phyloP scores from a whole-genome alignment of 2,113 vertebrate genomes.

The Melanostigma gelatinosum region DNA sequence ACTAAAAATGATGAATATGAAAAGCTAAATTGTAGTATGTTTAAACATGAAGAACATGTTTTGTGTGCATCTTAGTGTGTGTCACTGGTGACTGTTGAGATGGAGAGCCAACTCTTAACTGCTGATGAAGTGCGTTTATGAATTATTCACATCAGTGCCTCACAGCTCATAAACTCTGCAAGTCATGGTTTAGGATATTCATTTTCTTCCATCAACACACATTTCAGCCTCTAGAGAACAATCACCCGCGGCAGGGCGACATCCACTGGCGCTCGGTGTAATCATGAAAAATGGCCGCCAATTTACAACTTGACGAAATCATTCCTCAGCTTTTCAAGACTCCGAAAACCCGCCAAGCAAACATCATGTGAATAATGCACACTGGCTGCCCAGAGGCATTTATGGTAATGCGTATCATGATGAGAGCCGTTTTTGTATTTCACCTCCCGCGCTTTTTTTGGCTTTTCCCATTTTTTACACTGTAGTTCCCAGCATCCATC shows the following conservation, averaged over 20 bases:
- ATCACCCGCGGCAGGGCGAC: constrained; percentile 29
- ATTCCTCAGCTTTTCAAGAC: constrained; percentile 6
- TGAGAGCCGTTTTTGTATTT: not conserved
- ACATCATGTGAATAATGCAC: constrained; percentile 38
- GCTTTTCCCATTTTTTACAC: not conserved
- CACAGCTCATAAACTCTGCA: not conserved
- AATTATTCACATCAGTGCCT: not conserved
- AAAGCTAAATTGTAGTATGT: not conserved
- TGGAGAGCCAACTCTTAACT: not conserved
- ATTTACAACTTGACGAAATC: constrained; percentile 6
- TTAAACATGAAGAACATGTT: not conserved
- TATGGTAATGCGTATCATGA: not conserved
- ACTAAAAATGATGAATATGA: not conserved
- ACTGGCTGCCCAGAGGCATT: constrained; percentile 3
- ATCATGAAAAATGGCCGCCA: constrained; percentile 40
- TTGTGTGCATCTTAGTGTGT: not conserved
- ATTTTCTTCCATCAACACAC: not conserved
- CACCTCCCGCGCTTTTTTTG: not conserved
- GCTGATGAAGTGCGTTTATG: not conserved
- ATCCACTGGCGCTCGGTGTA: constrained; percentile 12
- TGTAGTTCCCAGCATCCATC: constrained; percentile 3
- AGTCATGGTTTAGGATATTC: not conserved
- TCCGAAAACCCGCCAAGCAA: constrained; percentile 15
- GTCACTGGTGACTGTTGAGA: not conserved
- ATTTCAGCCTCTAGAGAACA: constrained; percentile 12